Evolutionary conservation across 2,888 invertebrate genomes (phyloP).

Genomic region (Drosophila fulvimacula): DNA sequence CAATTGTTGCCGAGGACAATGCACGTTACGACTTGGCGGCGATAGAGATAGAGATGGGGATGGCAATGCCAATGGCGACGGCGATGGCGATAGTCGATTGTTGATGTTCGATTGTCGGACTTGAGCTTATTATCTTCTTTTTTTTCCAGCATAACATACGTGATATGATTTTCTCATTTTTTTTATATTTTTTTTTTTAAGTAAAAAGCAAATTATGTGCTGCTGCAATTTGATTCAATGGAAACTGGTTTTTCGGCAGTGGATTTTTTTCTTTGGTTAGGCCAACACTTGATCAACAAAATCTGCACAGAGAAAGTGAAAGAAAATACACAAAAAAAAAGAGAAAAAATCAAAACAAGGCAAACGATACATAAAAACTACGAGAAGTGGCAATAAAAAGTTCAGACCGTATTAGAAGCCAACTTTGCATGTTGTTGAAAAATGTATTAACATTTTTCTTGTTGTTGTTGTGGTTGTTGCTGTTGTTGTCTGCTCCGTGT

Average conservation of each 20-base stretch:
- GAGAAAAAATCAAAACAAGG: slow-evolving; percentile 24
- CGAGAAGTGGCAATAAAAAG: slow-evolving; percentile 70
- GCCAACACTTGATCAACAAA: slow-evolving; percentile 71
- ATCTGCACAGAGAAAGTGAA: slow-evolving; percentile 80
- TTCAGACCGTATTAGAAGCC: slow-evolving; percentile 78
- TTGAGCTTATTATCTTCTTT: slow-evolving; percentile 51
- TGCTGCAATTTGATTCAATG: slow-evolving; percentile 71
- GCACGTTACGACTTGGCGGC: slow-evolving; percentile 26
- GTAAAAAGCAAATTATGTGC: slow-evolving; percentile 49
- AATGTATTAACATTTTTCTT: slow-evolving; percentile 57
- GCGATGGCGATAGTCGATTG: slow-evolving; percentile 14
- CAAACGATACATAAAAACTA: slow-evolving; percentile 48
- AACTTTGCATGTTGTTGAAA: slow-evolving; percentile 69
- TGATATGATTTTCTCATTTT: slow-evolving; percentile 53
- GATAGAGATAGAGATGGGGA: neutral
- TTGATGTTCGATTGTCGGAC: neutral
- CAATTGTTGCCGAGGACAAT: slow-evolving; percentile 15
- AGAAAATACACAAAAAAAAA: slow-evolving; percentile 63
- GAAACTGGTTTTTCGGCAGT: slow-evolving; percentile 69
- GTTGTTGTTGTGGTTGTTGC: slow-evolving; percentile 30
- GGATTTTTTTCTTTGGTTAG: slow-evolving; percentile 52
- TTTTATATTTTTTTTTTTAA: slow-evolving; percentile 18
- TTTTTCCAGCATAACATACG: slow-evolving; percentile 49
- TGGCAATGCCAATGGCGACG: neutral
- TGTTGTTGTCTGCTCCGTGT: neutral